Evolutionary conservation across 2,888 invertebrate species (phyloP).

Genomic region (Lasioglossum villosulum): DNA sequence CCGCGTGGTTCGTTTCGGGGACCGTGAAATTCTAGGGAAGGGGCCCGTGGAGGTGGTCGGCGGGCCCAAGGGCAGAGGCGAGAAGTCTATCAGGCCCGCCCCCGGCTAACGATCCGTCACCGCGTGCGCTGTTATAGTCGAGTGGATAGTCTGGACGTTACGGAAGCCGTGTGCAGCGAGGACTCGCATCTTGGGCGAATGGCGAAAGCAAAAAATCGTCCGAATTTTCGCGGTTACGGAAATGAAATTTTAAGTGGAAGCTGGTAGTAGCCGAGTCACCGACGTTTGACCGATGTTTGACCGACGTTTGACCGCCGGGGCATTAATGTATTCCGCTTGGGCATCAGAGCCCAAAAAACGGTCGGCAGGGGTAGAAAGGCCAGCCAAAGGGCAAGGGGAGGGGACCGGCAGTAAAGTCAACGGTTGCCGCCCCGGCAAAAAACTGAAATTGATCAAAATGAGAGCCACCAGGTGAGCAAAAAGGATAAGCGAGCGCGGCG

Average conservation of each 20-base stretch:
- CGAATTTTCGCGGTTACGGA: background rate
- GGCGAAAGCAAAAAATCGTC: background rate
- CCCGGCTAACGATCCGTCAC: constrained; percentile 76
- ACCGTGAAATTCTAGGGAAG: constrained; percentile 34
- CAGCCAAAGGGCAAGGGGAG: constrained; percentile 32
- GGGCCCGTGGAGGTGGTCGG: background rate
- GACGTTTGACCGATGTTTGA: constrained; percentile 1
- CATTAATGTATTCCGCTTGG: constrained; percentile 68
- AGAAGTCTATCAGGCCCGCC: constrained; percentile 62
- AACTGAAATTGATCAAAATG: constrained; percentile 80
- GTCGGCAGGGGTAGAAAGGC: constrained; percentile 42
- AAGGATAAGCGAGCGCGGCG: constrained; percentile 63
- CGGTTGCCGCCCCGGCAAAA: constrained; percentile 78
- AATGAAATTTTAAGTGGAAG: background rate
- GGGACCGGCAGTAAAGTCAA: constrained; percentile 76
- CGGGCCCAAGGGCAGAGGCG: constrained; percentile 30
- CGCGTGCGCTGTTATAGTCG: constrained; percentile 56
- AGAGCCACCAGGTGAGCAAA: constrained; percentile 78
- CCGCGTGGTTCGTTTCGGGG: constrained; percentile 19
- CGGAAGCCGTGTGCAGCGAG: constrained; percentile 62
- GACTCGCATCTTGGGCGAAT: constrained; percentile 64
- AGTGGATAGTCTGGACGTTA: constrained; percentile 50
- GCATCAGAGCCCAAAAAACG: constrained; percentile 25
- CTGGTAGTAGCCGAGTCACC: background rate
- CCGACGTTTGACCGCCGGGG: constrained; percentile 4